Evolutionary conservation across 1,140 invertebrate genomes (phyloP), one percentile per base, ranked within the genome.

Genomic region (Helicoverpa armigera): DNA sequence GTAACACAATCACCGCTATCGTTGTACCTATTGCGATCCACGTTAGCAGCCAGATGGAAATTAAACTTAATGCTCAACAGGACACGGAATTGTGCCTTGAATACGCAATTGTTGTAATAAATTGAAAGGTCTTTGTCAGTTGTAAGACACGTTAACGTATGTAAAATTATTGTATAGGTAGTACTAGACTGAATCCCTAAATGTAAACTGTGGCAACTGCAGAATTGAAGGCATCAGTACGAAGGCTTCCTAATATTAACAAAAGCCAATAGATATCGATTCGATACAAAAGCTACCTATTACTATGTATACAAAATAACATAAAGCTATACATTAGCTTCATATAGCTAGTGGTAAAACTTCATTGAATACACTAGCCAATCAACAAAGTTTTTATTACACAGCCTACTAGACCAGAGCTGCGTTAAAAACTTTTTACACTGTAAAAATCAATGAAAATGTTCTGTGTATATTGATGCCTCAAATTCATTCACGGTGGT

Each of bases 401-500:
- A 43, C 29, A 11, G n/a, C 14, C 51, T 29, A 50, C 67, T 16
- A 16, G 18, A 54, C 11, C 16, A 54, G 31, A 63, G 13, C 18
- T 67, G 29, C 29, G 29, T 43, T 78, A 18, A 18, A 58, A 54
- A 48, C 50, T n/a, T 14, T 51, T 56, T 70, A 58, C 35, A 23
- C 29, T 70, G 48, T 60, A 79, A 79, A 79, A 79, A 35, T 79
- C 63, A 58, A 79, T 79, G 63, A 65, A 79, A 79, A 31, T 58
- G 53, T 58, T 67, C 50, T 29, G 50, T 18, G 75, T 65, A 77
- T 50, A 79, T 79, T 70, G 63, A 72, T 82, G 80, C 79, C 58
- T 79, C 81, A 86, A 83, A 84, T 86, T 82, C 81, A 83, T 86
- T 84, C 83, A 70, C 63, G 76, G 63, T 79, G 67, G 81, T 84